Evolutionary conservation across 1,140 invertebrate genomes (phyloP), one percentile per base, ranked within the genome.

Genomic region (Tetragonula clypearis): DNA sequence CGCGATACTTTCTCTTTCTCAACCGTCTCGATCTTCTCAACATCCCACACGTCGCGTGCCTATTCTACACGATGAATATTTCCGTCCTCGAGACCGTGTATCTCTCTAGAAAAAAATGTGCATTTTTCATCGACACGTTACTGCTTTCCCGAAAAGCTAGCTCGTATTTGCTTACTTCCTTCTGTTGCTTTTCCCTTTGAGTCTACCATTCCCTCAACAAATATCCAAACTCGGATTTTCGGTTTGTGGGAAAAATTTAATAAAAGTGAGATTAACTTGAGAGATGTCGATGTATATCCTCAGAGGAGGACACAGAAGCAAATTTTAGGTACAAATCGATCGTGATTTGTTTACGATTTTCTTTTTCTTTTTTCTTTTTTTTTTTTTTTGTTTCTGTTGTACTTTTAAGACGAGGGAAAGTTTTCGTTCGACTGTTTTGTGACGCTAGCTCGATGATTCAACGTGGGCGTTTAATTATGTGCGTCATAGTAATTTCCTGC

Each of bases 31-130:
- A 8, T 15, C 5, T 41, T 41, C 41, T 41, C 41, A 49, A 62
- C 30, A 35, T 4, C 35, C 78, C 49, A 8, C 11, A 12, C 30
- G 30, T 66, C 76, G 60, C 76, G 41, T 66, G 76, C 66, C 53
- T 66, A 79, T 79, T 35, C 21, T 21, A 11, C 56, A 11, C 56
- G 71, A 65, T 82, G 71, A 82, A 82, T 75, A 82, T 82, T 82
- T 82, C 69, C 35, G 12, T 21, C 15, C 0, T 26, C 2, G 55
- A 53, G 21, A 55, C 23, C 23, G 21, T 0, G 6, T 30, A 11
- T 12, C 12, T 11, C n/a, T 19, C 6, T 49, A 49, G 41, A 49
- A 49, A 4, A 6, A 73, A 58, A 53, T 49, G 15, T 82, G 23
- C 55, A 75, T 75, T 75, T 82, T 82, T 74, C 19, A 81, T 80